Evolutionary conservation across 35 echinoderm and acorn worm species (phyloP), one percentile per base, ranked within the genome.

Genomic region (Apostichopus japonicus): DNA sequence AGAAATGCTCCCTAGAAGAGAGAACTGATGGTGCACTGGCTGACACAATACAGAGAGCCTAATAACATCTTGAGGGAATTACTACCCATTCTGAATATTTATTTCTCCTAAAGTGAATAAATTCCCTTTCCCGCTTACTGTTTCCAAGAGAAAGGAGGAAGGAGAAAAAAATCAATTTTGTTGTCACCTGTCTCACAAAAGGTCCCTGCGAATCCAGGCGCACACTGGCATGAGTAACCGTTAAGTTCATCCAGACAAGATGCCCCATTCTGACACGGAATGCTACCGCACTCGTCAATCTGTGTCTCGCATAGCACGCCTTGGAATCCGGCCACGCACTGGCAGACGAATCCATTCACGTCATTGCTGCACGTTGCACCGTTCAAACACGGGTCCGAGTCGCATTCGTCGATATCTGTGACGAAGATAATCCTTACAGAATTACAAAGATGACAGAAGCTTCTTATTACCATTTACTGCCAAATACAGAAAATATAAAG

Each of bases 371-470:
- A 91, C 24, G 89, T 91, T 0, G 89, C 89, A 8, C 75, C 75
- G 10, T 91, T 91, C 19, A 55, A 6, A 91, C 89, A 91, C 15
- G 89, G 89, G 10, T 16, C 21, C n/a, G 89, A 91, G 6, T 77
- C 27, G 78, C 89, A 91, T 76, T 91, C 89, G 22, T 91, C 53
- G 10, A 91, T 57, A 54, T 91, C 89, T 91, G 89, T 10, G 78
- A 77, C 23, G 54, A 56, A 86, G 54, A 86, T 61, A 61, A 61
- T 0, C 57, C 57, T 10, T 61, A 61, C 7, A 10, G 57, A 61
- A 61, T 61, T 61, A 61, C 0, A 4, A 44, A 44, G 33, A 44
- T 44, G 33, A 44, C 33, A 44, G 33, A 61, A 61, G 8, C 57
- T 10, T 1, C 57, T 61, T 10, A 2, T 61, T 0, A 10, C 1